Evolutionary conservation across 1,140 invertebrate species (phyloP).

Genomic region (Glossosoma conforme): DNA sequence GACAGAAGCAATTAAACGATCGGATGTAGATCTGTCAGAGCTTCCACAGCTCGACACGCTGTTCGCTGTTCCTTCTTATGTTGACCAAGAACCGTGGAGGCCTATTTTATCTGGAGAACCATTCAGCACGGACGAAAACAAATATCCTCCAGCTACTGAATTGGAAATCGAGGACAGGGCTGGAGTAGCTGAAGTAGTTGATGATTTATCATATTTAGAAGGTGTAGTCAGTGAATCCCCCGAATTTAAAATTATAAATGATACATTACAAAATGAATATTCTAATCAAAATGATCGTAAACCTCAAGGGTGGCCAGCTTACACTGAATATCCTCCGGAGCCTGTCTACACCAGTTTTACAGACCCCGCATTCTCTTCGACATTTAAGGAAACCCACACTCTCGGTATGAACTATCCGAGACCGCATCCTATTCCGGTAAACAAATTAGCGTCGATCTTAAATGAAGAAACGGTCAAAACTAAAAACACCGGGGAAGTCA

Average conservation of each 20-base stretch:
- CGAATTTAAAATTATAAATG: conserved; percentile 5
- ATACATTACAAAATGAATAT: conserved; percentile 9
- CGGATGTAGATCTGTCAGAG: conserved; percentile 31
- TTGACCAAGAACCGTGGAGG: conserved; percentile 53
- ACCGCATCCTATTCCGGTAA: conserved; percentile 61
- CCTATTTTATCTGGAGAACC: conserved; percentile 49
- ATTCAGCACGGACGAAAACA: conserved; percentile 32
- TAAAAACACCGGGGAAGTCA: conserved; percentile 8
- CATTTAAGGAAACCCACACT: conserved; percentile 48
- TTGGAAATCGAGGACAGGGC: conserved; percentile 44
- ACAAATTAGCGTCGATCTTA: conserved; percentile 54
- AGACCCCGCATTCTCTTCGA: conserved; percentile 53
- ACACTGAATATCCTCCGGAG: conserved; percentile 39
- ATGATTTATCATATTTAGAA: conserved; percentile 45
- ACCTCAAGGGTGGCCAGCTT: conserved; percentile 14
- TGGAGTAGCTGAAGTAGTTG: conserved; percentile 46
- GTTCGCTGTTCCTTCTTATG: conserved; percentile 47
- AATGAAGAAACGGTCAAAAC: conserved; percentile 13
- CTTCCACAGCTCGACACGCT: conserved; percentile 48
- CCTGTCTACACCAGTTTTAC: conserved; percentile 64
- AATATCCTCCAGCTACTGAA: conserved; percentile 33
- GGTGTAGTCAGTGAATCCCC: conserved; percentile 36
- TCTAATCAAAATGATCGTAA: conserved; percentile 3
- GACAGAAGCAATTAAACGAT: not conserved
- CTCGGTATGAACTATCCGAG: conserved; percentile 50